phyloP scores from a whole-genome alignment of 2,888 invertebrate genomes.

The Cosmopolites sordidus region DNA sequence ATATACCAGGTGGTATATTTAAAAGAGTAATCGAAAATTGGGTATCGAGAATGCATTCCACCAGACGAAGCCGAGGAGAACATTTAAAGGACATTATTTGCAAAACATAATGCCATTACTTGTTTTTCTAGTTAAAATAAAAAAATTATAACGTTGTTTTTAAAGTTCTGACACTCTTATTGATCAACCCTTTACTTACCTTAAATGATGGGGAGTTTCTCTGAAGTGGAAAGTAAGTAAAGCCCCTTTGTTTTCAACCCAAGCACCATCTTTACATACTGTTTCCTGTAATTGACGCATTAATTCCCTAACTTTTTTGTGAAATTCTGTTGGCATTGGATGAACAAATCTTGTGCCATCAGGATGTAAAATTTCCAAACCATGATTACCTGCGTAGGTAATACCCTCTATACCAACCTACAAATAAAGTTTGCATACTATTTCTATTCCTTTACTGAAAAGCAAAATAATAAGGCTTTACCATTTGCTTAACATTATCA shows the following conservation, averaged over 20 bases:
- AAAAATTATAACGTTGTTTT: too few relatives aligned
- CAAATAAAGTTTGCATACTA: too few relatives aligned
- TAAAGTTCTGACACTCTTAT: too few relatives aligned
- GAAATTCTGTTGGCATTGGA: conserved; percentile 82
- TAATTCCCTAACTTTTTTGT: conserved; percentile 72
- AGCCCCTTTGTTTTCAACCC: conserved; percentile 90
- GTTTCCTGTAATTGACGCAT: conserved; percentile 78
- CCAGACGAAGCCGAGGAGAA: too few relatives aligned
- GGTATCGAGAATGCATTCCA: too few relatives aligned
- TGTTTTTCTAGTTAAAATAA: too few relatives aligned
- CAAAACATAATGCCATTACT: too few relatives aligned
- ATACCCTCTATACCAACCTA: conserved; percentile 83
- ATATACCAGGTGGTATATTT: too few relatives aligned
- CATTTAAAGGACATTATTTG: too few relatives aligned
- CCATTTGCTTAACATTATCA: conserved; percentile 85
- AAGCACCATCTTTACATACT: conserved; percentile 81
- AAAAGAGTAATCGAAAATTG: too few relatives aligned
- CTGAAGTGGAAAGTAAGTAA: conserved; percentile 82
- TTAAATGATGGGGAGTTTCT: conserved; percentile 67
- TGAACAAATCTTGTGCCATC: conserved; percentile 88
- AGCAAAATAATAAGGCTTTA: conserved; percentile 35
- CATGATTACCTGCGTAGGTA: conserved; percentile 87
- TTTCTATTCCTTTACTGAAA: too few relatives aligned
- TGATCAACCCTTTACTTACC: conserved; percentile 5
- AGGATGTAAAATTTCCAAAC: conserved; percentile 82